Evolutionary conservation across 64 coral and sea anemone genomes (phyloP).

Genomic region (Exaiptasia diaphana): DNA sequence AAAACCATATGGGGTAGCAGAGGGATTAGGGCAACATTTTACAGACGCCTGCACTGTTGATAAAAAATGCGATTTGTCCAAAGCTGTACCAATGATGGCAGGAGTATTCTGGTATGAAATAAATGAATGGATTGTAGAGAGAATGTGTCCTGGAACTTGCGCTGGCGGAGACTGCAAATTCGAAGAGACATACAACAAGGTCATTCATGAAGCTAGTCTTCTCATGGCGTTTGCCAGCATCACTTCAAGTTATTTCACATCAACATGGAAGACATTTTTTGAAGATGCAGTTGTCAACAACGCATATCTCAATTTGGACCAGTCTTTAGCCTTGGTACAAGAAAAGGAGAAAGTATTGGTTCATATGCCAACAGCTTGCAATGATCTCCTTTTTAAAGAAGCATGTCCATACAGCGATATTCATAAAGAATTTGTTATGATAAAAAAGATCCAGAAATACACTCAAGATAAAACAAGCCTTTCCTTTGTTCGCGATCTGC

Average conservation of each 20-base stretch:
- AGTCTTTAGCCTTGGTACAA: background rate
- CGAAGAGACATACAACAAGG: background rate
- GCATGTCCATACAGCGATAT: background rate
- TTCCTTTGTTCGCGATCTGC: background rate
- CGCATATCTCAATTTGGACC: background rate
- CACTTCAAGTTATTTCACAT: background rate
- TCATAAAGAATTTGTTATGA: background rate
- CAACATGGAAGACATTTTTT: background rate
- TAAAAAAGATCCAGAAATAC: background rate
- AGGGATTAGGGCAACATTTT: background rate
- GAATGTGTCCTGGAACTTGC: background rate
- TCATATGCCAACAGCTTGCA: background rate
- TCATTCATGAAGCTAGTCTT: background rate
- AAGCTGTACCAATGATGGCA: constrained; percentile 15
- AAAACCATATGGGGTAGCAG: background rate
- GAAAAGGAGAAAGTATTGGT: background rate
- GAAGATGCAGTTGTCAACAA: background rate
- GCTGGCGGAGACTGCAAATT: background rate
- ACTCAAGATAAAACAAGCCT: background rate
- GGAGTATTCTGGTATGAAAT: constrained; percentile 2
- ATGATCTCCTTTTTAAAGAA: background rate
- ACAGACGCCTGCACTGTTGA: background rate
- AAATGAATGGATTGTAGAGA: background rate
- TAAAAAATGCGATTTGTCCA: constrained; percentile 7
- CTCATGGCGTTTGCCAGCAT: background rate